phyloP scores from a whole-genome alignment of 2,888 invertebrate genomes.

The Galerucella calmariensis region DNA sequence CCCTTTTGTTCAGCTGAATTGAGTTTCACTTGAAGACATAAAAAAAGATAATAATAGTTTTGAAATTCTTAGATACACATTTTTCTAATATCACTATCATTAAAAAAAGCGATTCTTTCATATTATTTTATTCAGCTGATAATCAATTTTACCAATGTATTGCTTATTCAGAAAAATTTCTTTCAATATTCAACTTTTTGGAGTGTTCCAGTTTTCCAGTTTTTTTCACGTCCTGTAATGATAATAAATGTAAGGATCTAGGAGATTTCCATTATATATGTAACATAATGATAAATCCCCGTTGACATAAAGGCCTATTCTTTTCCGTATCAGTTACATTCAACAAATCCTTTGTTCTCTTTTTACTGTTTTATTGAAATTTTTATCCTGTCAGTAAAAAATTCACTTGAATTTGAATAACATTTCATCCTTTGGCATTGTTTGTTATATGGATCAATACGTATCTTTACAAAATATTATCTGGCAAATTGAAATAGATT shows the following conservation, averaged over 20 bases:
- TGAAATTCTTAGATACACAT: too few relatives aligned
- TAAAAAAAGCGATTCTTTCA: too few relatives aligned
- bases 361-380: slow-evolving; percentile 1
- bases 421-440: not conserved
- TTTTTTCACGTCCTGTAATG: not conserved
- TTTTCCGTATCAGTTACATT: not conserved
- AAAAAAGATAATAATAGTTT: too few relatives aligned
- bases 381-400: not conserved
- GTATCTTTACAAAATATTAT: too few relatives aligned
- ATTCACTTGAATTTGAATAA: not conserved
- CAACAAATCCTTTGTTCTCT: not conserved
- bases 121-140: too few relatives aligned
- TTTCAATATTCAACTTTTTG: not conserved
- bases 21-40: too few relatives aligned
- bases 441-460: not conserved
- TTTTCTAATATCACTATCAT: too few relatives aligned
- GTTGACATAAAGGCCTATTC: slow-evolving; percentile 5
- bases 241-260: not conserved
- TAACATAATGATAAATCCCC: slow-evolving; percentile 2
- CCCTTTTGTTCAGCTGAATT: too few relatives aligned
- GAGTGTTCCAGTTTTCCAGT: not conserved
- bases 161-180: too few relatives aligned
- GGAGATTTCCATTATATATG: not conserved
- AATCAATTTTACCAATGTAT: too few relatives aligned
- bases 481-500: too few relatives aligned